A percentile compares a stretch with the other conserved stretches of the same genome.
These are phyloP conservation scores for Arvicanthis niloticus DNA, from an alignment of 2,113 vertebrate species.

Conservation along the genomic window DNA sequence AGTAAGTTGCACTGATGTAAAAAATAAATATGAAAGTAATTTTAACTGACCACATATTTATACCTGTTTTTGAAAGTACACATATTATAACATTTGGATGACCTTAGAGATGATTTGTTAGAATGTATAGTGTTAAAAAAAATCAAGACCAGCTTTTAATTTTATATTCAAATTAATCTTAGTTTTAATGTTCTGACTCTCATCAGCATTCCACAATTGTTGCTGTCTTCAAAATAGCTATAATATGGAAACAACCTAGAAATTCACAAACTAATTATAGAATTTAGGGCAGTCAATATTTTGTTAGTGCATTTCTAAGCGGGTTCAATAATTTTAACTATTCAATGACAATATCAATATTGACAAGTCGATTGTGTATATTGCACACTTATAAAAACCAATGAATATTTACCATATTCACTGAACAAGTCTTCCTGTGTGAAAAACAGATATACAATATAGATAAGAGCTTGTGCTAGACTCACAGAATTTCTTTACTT, in stretches of 20 bases:
- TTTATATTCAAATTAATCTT: background rate
- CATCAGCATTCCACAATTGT: background rate
- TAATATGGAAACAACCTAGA: background rate
- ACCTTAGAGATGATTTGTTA: background rate
- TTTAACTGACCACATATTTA: background rate
- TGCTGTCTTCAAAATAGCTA: background rate
- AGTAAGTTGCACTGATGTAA: constrained; percentile 9
- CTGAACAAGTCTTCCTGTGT: constrained; percentile 2
- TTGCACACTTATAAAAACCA: background rate
- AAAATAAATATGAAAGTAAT: constrained; percentile 7
- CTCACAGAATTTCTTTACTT: background rate
- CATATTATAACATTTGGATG: background rate
- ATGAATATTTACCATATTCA: background rate
- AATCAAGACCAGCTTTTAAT: background rate
- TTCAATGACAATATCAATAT: background rate
- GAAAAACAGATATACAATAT: background rate
- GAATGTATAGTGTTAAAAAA: background rate
- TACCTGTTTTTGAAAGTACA: background rate
- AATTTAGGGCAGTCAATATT: background rate
- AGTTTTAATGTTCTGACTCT: constrained; percentile 18
- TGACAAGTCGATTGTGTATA: background rate
- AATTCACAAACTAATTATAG: background rate
- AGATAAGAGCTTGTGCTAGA: background rate
- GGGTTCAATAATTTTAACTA: background rate
- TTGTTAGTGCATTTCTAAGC: background rate